Evolutionary conservation across 2,113 vertebrate species (phyloP).

Genomic region (Aldabrachelys gigantea): DNA sequence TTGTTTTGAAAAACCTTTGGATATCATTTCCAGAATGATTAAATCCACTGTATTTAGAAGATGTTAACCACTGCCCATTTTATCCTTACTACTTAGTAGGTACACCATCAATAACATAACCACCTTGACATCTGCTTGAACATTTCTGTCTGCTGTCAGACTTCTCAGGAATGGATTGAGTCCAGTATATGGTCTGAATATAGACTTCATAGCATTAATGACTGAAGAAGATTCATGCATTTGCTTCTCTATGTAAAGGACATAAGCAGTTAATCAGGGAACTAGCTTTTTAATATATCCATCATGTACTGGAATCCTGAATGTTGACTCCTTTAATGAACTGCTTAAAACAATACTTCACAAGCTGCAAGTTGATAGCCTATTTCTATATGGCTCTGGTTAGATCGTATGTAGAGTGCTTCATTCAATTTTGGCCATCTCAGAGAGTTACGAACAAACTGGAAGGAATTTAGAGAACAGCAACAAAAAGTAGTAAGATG

Average conservation of each 20-base stretch:
- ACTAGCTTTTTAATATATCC: not conserved
- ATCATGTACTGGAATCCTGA: not conserved
- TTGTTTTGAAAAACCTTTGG: not conserved
- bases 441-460: not conserved
- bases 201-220: not conserved
- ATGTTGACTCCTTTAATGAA: not conserved
- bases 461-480: not conserved
- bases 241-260: conserved; percentile 16
- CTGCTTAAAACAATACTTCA: not conserved
- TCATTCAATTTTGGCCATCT: not conserved
- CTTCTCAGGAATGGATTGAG: conserved; percentile 6
- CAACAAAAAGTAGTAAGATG: not conserved
- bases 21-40: not conserved
- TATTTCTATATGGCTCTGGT: not conserved
- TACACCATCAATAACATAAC: not conserved
- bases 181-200: not conserved
- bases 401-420: not conserved
- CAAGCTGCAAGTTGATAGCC: not conserved
- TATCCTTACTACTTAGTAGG: not conserved
- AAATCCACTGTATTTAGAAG: not conserved
- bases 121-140: conserved; percentile 51
- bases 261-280: conserved; percentile 48
- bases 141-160: conserved; percentile 15
- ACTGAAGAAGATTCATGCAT: conserved; percentile 15
- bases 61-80: not conserved